Evolutionary conservation across 2,797 vertebrate genomes (phyloP), one percentile per base, ranked within the genome.

Genomic region (Meriones psammophilus): DNA sequence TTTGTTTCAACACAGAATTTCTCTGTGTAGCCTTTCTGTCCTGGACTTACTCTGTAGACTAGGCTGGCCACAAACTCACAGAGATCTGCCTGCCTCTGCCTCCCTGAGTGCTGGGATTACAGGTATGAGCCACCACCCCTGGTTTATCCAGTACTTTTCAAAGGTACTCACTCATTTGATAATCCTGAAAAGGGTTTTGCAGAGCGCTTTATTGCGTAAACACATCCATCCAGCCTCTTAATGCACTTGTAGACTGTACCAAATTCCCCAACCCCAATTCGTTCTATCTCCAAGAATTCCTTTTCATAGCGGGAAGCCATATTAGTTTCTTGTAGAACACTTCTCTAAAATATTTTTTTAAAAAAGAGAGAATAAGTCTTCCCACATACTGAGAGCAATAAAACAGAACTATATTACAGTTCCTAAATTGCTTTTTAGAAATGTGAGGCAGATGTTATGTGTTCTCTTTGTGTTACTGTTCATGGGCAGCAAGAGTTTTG

Each of bases 171-270:
- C 99, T 99, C 99, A 80, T 99, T 99, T 1, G 99, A 98, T 64
- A 99, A 99, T 91, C 99, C 99, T 64, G 99, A 99, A 30, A 99
- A 98, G 76, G 99, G 99, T 93, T 98, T 99, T n/a, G 98, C 99
- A 17, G 99, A 99, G 78, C 99, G 99, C 96, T 99, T 99, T 95
- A 99, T 99, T 97, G 99, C 99, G 30, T 99, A 99, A 97, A 99
- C 97, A 95, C 99, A 99, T 62, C 99, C 99, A 90, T 99, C 99
- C 94, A 99, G 98, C 96, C 99, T 99, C 98, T 99, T 99, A 97
- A 99, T 99, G 91, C 99, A 99, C 97, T 99, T 99, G 98, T 99
- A 99, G 96, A 99, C 99, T 0, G 99, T 98, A 81, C 99, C 99
- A 97, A 99, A 99, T 97, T 99, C 99, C 56, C 99, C 99, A 91